Base-by-base conservation (phyloP, 37 sponge, comb jelly and placozoan genomes). In the Tethya wilhelma region DNA sequence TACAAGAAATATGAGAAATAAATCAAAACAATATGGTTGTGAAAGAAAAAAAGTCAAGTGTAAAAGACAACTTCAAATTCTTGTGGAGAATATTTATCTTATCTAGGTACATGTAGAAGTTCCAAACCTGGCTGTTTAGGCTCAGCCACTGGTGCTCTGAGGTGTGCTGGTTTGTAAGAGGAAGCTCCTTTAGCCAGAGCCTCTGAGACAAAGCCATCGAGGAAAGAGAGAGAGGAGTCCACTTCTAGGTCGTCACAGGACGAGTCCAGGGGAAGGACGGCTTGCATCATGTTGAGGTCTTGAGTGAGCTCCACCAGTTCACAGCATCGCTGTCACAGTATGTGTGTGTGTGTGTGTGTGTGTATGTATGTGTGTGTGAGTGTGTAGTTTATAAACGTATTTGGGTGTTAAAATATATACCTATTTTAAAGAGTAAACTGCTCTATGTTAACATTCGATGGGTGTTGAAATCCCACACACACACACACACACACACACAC, bases 241-340 rank as follows among this genome's bases (percentile, higher is more conserved):
- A 96, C 85, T 67, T 93, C 96, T 0, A 96, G 70, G 46, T 96
- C 96, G 70, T 96, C 96, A 77, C 96, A 96, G 75, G 91, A 81
- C 1, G 90, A 89, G 56, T 96, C 93, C 58, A 86, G 25, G 0
- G 96, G 96, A 9, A 93, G 87, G 20, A 92, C 91, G 38, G 81
- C 75, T 38, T 86, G 82, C 93, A 93, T 88, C 44, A 85, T 44
- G 26, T 62, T 7, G 14, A 78, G 59, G 56, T 81, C 53, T 32
- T 85, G 75, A 38, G 77, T 60, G 11, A 93, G 65, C 56, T 78
- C 85, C n/a, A 74, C 38, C 74, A 93, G 69, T 66, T 93, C 93
- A 73, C 74, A 80, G 49, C 89, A 88, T 0, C 93, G 86, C 93
- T 93, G 79, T 38, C 28, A 3, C 4, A 28, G 59, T 9, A 58